Percentiles rank a stretch among this genome's conserved stretches.
phyloP scores from a whole-genome alignment of 1,140 invertebrate species.

The Colletes latitarsis region DNA sequence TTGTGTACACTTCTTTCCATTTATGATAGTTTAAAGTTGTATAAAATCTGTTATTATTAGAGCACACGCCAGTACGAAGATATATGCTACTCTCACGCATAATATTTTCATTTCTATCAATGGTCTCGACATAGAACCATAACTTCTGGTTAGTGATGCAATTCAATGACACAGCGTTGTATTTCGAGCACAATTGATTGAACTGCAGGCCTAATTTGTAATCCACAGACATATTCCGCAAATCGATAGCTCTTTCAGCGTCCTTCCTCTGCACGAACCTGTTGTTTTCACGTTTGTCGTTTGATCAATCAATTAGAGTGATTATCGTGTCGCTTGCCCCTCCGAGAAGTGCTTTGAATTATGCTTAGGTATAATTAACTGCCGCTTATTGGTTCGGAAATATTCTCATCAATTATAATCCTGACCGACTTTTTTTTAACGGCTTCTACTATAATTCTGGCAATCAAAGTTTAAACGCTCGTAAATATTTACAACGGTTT shows the following conservation, averaged over 20 bases:
- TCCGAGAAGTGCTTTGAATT: neutral
- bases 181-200: conserved; percentile 53
- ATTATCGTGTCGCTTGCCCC: conserved; percentile 21
- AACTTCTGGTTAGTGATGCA: conserved; percentile 15
- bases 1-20: no score
- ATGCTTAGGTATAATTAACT: neutral
- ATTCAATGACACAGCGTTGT: conserved; percentile 36
- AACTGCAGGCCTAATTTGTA: conserved; percentile 63
- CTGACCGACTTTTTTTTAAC: no score
- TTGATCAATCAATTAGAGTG: conserved; percentile 50
- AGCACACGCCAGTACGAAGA: no score
- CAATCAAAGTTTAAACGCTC: no score
- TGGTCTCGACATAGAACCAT: conserved; percentile 15
- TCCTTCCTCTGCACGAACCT: conserved; percentile 18
- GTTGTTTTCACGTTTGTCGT: conserved; percentile 34
- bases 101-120: neutral
- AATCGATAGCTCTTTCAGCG: conserved; percentile 58
- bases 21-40: no score
- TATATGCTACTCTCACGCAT: no score
- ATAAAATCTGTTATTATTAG: no score
- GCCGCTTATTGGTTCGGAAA: neutral
- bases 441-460: no score
- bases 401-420: neutral
- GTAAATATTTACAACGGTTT: no score
- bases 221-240: conserved; percentile 46